These are phyloP conservation scores for Pecten maximus DNA, from an alignment of 2,888 invertebrate genomes.

Conservation along the genomic window DNA sequence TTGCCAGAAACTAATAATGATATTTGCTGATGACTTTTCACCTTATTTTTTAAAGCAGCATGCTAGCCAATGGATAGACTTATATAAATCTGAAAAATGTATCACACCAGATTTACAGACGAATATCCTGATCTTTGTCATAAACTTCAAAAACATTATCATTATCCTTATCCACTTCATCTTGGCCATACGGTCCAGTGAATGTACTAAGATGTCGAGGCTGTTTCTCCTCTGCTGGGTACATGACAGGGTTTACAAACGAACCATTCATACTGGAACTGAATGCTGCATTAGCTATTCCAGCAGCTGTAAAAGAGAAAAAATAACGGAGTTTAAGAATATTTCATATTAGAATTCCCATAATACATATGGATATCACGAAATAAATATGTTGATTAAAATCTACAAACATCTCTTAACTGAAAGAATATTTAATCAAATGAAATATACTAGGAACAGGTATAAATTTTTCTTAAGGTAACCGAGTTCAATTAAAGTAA, in stretches of 20 bases:
- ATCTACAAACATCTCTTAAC: no score
- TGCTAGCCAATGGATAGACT: background rate
- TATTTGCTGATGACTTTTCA: background rate
- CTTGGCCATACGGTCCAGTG: background rate
- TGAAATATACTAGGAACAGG: no score
- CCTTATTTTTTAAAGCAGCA: background rate
- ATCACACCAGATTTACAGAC: background rate
- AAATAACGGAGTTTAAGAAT: no score
- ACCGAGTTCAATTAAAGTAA: no score
- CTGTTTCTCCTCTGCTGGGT: background rate
- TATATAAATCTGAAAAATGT: background rate
- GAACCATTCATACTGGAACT: background rate
- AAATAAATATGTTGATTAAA: no score
- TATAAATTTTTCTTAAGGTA: no score
- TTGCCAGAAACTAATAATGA: background rate
- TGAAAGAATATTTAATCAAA: no score
- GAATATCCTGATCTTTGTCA: background rate
- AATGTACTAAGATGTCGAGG: background rate
- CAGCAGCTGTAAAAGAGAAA: background rate
- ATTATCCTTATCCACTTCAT: background rate
- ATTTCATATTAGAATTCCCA: no score
- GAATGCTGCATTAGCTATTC: background rate
- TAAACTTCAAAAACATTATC: background rate
- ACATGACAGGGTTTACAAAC: constrained; percentile 1
- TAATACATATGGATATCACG: no score